Conservation (phyloP, 2,888 invertebrate genomes). For the Meiosimyza platycephala region DNA sequence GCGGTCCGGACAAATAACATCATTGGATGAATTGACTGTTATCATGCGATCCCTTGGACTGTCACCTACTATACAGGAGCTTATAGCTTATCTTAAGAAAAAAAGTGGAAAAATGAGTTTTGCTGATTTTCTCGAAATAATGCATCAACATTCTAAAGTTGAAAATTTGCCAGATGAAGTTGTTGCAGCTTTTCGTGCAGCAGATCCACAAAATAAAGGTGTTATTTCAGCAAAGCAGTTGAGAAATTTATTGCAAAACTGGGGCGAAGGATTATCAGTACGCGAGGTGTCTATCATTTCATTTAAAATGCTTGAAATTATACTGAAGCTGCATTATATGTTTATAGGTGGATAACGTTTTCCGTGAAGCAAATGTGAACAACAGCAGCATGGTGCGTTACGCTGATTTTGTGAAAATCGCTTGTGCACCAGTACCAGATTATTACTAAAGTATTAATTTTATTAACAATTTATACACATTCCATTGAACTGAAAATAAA, state of each 20-base stretch:
- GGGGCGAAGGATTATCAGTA: conserved; percentile 88
- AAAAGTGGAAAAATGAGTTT: conserved; percentile 92
- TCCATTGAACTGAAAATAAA: too few species aligned
- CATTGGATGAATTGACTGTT: conserved; percentile 89
- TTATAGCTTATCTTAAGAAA: conserved; percentile 83
- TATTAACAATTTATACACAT: not conserved
- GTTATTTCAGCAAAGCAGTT: conserved; percentile 85
- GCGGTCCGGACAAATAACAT: conserved; percentile 87
- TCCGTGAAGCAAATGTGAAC: conserved; percentile 88
- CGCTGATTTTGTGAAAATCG: conserved; percentile 91
- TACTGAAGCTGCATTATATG: conserved; percentile 38
- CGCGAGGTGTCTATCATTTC: conserved; percentile 70
- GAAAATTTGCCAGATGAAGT: conserved; percentile 72
- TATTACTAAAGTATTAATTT: conserved; percentile 76
- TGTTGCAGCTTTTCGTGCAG: conserved; percentile 90
- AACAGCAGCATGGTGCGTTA: conserved; percentile 85
- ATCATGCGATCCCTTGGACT: conserved; percentile 95
- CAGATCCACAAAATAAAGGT: conserved; percentile 79
- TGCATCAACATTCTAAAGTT: conserved; percentile 86
- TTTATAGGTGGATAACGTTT: conserved; percentile 84
- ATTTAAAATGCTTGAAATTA: conserved; percentile 15
- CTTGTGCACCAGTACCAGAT: conserved; percentile 92
- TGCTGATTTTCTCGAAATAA: conserved; percentile 94
- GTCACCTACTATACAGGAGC: conserved; percentile 92
- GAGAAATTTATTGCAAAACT: conserved; percentile 85